Percentiles rank a stretch among this genome's conserved stretches.
These are phyloP conservation scores for Alligator sinensis DNA, from an alignment of 2,113 vertebrate genomes.

Conservation along the genomic window DNA sequence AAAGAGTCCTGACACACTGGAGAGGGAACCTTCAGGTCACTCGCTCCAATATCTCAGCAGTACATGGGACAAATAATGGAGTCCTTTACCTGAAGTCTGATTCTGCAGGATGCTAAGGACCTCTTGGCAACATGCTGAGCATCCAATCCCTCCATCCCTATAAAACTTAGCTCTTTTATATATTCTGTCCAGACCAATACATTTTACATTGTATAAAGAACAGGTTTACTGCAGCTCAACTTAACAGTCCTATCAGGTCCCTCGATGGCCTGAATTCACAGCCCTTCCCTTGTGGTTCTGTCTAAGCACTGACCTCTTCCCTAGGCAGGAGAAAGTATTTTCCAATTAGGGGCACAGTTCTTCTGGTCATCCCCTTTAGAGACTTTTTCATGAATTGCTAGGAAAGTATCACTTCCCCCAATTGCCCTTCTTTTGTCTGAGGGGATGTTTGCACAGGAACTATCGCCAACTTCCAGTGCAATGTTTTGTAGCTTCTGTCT, in stretches of 20 bases:
- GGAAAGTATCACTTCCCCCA: background rate
- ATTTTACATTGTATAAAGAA: background rate
- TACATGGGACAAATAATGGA: background rate
- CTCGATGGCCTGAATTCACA: background rate
- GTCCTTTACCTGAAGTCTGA: slow-evolving; percentile 3
- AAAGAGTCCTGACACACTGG: background rate
- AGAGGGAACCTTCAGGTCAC: background rate
- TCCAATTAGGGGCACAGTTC: rapidly evolving
- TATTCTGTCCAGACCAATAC: rapidly evolving
- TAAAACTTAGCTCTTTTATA: background rate
- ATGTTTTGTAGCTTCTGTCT: background rate
- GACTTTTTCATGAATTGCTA: background rate
- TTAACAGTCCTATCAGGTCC: background rate
- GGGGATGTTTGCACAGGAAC: background rate
- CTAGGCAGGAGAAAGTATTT: background rate
- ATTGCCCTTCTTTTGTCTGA: background rate
- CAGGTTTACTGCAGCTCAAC: rapidly evolving
- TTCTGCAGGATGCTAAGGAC: background rate
- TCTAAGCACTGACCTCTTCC: background rate
- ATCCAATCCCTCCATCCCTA: background rate
- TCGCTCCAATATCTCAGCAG: background rate
- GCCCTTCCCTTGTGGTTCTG: rapidly evolving
- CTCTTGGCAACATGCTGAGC: background rate
- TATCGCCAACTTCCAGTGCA: background rate
- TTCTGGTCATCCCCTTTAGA: rapidly evolving